A percentile compares a stretch with the other conserved stretches of the same genome.
Evolutionary conservation across 2,888 invertebrate species (phyloP).

Genomic region (Prostheceraeus crozeri): DNA sequence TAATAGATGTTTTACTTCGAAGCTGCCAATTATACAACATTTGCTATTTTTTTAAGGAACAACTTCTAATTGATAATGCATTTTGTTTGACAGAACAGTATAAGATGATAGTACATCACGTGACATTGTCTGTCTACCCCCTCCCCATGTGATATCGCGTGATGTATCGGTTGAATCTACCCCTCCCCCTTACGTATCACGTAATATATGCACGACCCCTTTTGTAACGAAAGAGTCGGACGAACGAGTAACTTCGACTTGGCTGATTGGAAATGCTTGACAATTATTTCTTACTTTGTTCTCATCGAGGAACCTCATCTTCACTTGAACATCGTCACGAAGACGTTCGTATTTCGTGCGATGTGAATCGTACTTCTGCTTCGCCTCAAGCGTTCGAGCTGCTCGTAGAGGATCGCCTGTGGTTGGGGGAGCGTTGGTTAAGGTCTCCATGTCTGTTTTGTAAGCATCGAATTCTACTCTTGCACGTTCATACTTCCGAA

Average conservation of each 20-base stretch:
- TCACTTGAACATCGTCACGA: conserved; percentile 83
- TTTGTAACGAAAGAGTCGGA: conserved; percentile 44
- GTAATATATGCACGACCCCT: too few relatives aligned
- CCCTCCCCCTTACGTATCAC: too few relatives aligned
- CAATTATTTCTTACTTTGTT: conserved; percentile 69
- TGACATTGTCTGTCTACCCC: too few relatives aligned
- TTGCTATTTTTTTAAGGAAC: too few relatives aligned
- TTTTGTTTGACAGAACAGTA: too few relatives aligned
- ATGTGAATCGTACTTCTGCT: conserved; percentile 72
- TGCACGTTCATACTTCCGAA: conserved; percentile 69
- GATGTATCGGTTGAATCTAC: too few relatives aligned
- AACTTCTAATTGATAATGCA: too few relatives aligned
- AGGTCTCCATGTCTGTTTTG: conserved; percentile 79
- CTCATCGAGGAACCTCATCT: conserved; percentile 90
- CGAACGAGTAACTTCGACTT: background rate
- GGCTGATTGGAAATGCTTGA: background rate
- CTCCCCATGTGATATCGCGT: too few relatives aligned
- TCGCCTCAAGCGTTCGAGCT: conserved; percentile 69
- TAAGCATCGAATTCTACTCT: conserved; percentile 95
- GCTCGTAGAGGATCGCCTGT: conserved; percentile 56
- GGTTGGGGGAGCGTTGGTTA: conserved; percentile 59
- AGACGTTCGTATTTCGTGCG: conserved; percentile 84
- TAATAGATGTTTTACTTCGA: too few relatives aligned
- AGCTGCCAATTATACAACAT: too few relatives aligned
- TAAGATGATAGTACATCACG: too few relatives aligned